Evolutionary conservation across 2,113 vertebrate genomes (phyloP).

Genomic region (Arizona elegans): DNA sequence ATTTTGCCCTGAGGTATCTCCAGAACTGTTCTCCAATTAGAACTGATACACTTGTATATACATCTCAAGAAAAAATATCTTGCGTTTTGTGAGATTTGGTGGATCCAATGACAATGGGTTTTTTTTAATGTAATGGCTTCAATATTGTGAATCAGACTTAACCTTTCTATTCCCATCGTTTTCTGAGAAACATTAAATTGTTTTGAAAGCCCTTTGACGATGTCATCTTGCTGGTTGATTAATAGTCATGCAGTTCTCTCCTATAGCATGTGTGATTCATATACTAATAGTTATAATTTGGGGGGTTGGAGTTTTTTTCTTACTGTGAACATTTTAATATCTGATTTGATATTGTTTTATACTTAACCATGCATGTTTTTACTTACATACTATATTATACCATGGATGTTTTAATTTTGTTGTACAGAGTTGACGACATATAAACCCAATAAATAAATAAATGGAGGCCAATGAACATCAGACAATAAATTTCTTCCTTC

Average conservation of each 20-base stretch:
- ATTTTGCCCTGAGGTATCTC: neutral
- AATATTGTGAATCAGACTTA: neutral
- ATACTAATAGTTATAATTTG: neutral
- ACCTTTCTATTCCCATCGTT: neutral
- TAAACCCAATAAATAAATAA: neutral
- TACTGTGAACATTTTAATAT: neutral
- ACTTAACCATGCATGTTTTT: neutral
- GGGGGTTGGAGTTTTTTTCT: neutral
- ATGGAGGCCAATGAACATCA: neutral
- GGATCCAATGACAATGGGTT: neutral
- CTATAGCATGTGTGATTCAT: neutral
- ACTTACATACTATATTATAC: neutral
- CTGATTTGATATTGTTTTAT: neutral
- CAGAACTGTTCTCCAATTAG: neutral
- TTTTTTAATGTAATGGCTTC: neutral
- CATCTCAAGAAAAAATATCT: neutral
- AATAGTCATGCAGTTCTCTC: neutral
- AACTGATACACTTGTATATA: neutral
- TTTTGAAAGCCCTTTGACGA: neutral
- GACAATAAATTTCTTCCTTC: neutral
- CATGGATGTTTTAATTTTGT: neutral
- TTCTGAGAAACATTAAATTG: neutral
- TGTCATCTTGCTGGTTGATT: neutral
- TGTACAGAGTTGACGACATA: neutral
- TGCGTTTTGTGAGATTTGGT: neutral